Base-by-base conservation (phyloP, 2,113 vertebrate species). In the Panthera uncia region DNA sequence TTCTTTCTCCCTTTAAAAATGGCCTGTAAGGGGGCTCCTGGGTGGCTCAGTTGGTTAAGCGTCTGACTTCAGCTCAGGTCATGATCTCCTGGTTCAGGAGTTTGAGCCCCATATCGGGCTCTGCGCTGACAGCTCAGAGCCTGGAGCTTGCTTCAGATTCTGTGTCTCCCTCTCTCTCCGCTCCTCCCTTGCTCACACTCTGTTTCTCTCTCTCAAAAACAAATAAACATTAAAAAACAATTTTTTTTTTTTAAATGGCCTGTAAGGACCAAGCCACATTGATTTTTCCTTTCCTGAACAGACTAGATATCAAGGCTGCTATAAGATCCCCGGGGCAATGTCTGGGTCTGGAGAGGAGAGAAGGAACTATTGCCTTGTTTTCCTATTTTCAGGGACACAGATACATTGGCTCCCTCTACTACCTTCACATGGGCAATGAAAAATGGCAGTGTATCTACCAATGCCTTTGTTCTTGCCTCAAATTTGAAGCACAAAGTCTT, bases 281-380 rank as follows among this genome's bases (percentile, higher is more conserved):
- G n/a, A 87, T 9, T 92, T 69, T 80, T 97, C 88, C 33, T 82
- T 88, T 89, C 27, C 73, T 57, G 29, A 96, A 73, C 27, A 92
- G 95, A 85, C 33, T 36, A 79, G 45, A 63, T 41, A 55, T 79
- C 69, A 74, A 55, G 81, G 29, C 57, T 91, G 74, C 94, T 96
- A 10, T 13, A 33, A 73, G 92, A 73, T 73, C 80, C 80, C 48
- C 50, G n/a, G 45, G 65, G 89, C 63, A 65, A 83, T 29, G 23
- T 78, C 48, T 96, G 63, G 63, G 63, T 92, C 23, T 80, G 68
- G 48, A 65, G 41, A 80, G 27, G 57, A 57, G 45, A 41, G 31
- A 81, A 81, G 38, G 50, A 65, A 15, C 36, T 41, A 68, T 16
- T 27, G 84, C 88, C 78, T 66, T 52, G 27, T 61, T 84, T 89